Evolutionary conservation across 2,797 vertebrate genomes (phyloP).

Genomic region (Carcharodon carcharias): DNA sequence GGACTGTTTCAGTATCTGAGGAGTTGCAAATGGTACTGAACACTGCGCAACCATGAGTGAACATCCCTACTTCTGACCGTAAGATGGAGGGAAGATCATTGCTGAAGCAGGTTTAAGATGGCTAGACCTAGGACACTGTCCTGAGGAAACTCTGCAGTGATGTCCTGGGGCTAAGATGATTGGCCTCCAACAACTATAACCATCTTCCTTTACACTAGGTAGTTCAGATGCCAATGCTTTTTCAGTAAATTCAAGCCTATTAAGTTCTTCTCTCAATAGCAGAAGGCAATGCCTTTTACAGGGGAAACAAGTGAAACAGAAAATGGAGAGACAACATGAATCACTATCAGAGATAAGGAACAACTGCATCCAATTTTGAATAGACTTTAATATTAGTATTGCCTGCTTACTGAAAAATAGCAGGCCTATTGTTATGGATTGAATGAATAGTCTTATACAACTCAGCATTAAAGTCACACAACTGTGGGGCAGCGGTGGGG

Average conservation of each 20-base stretch:
- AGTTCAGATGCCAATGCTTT: background rate
- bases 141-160: too few relatives aligned
- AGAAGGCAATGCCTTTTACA: background rate
- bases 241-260: background rate
- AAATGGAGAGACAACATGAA: background rate
- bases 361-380: background rate
- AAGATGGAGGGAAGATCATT: background rate
- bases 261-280: background rate
- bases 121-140: background rate
- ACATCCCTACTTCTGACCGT: background rate
- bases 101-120: background rate
- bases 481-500: background rate
- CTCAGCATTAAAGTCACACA: background rate
- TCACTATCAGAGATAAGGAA: background rate
- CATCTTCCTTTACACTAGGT: background rate
- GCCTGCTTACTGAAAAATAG: background rate
- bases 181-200: background rate
- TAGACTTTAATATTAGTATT: background rate
- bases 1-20: background rate
- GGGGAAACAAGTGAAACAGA: background rate
- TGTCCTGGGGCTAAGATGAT: background rate
- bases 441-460: background rate
- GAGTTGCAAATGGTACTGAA: background rate
- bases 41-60: background rate
- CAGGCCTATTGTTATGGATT: background rate